Base-by-base conservation (phyloP, 2,888 invertebrate species). In the Metellina segmentata region DNA sequence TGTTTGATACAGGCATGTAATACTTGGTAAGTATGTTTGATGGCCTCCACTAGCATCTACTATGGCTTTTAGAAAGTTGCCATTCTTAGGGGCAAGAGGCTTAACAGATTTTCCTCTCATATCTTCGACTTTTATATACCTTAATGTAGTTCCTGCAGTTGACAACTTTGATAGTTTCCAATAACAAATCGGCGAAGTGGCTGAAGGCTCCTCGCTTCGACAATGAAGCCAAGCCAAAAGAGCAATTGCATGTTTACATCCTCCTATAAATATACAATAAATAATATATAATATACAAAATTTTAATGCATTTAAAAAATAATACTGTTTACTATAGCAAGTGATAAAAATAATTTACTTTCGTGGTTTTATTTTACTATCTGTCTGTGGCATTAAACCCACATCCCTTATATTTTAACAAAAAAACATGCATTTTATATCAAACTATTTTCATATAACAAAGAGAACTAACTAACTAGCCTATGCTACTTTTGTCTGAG, bases 191-290 rank as follows among this genome's bases (percentile, higher is more conserved):
- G 51, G 19, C 0, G 81, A 81, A 9, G 81, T 81, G 19, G 34
- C 53, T 20, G 81, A 51, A n/a, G 81, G 81, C n/a, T 81, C 81
- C 51, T 81, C 81, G 51, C 81, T 81, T 19, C 81, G 81, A 13
- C 81, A 16, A 81, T 81, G 81, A 52, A 81, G 19, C 81, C 81
- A 81, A 16, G 53, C 34, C 7, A 81, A 53, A 6, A 81, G 51
- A 9, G 81, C 81, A 53, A 81, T 81, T 16, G 81, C 81, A 81
- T 81, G 81, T 52, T 81, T 53, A n/a, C 81, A 81, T 53, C 81
- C 81, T 53, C 81, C 81, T 53, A 53, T 61, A 81, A 51, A 53
- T 53, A 53, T 53, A 53, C 7, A n/a, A 71, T 11, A 11, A n/a
- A n/a, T 6, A 6, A 9, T 71, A 71, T 0, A 53, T 8, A 4